These are phyloP conservation scores for Diarsia dahlii DNA, from an alignment of 2,888 invertebrate genomes.

Conservation along the genomic window DNA sequence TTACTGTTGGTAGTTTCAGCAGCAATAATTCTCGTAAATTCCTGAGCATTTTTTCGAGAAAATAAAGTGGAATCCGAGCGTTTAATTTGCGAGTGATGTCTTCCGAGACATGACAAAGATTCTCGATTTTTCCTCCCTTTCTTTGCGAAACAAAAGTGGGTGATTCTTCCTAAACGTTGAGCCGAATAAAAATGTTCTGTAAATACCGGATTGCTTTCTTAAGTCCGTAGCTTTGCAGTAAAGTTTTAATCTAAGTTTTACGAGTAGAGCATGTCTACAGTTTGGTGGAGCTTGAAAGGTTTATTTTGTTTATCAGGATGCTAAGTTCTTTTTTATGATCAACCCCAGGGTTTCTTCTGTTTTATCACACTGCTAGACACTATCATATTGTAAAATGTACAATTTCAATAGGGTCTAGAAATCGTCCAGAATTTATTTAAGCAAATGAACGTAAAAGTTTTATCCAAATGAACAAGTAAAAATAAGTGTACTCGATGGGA, in stretches of 20 bases:
- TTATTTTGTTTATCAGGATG: not conserved
- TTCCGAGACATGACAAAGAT: conserved; percentile 23
- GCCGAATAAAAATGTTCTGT: conserved; percentile 19
- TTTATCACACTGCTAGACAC: too few relatives aligned
- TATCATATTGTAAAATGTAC: not conserved
- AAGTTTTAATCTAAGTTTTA: conserved; percentile 26
- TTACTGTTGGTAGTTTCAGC: not conserved
- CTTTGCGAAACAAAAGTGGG: conserved; percentile 29
- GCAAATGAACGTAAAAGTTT: not conserved
- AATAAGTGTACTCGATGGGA: not conserved
- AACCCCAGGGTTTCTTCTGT: not conserved
- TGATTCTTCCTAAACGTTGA: conserved; percentile 26
- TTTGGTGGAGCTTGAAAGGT: not conserved
- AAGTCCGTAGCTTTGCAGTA: conserved; percentile 8
- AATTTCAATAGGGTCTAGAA: not conserved
- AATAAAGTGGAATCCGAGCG: conserved; percentile 15
- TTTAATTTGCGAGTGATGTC: conserved; percentile 23
- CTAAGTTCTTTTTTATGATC: conserved; percentile 1
- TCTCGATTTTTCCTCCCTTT: conserved; percentile 15
- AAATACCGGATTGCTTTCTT: conserved; percentile 24
- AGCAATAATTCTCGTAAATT: too few relatives aligned
- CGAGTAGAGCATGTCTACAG: not conserved
- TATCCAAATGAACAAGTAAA: too few relatives aligned
- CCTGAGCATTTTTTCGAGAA: conserved; percentile 12
- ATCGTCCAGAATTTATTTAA: not conserved